Percentiles rank a stretch among this genome's conserved stretches.
Conservation (phyloP, 2,113 vertebrate genomes). For the Gymnorhina tibicen region DNA sequence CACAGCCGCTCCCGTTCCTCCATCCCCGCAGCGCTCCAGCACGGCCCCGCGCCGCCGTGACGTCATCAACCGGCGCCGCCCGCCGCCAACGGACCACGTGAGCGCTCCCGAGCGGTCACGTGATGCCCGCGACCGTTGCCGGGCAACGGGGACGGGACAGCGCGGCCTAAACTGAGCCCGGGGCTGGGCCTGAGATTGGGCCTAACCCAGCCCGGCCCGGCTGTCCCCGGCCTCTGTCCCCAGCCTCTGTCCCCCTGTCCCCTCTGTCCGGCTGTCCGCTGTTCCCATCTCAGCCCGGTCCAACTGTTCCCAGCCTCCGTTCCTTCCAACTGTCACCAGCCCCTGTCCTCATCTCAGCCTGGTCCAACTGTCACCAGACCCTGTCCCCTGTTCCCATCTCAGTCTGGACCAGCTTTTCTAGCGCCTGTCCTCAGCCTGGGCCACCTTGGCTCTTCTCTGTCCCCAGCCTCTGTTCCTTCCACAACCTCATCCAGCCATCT, state of each 20-base stretch:
- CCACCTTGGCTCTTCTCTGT: not conserved
- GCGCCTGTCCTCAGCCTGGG: not conserved
- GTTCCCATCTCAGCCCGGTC: not conserved
- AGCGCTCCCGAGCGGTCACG: fast-evolving
- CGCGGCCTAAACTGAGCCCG: not conserved
- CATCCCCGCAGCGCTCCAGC: not conserved
- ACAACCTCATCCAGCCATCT: not conserved
- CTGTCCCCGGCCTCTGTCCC: not conserved
- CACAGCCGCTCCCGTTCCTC: not conserved
- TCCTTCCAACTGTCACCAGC: too few relatives aligned
- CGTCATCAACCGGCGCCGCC: not conserved
- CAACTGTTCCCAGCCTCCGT: not conserved
- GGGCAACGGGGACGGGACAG: not conserved
- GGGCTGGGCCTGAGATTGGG: not conserved
- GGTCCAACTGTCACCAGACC: too few relatives aligned
- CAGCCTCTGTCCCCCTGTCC: too few relatives aligned
- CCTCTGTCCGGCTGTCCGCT: not conserved
- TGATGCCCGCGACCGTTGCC: not conserved
- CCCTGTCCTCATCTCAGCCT: not conserved
- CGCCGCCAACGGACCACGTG: not conserved
- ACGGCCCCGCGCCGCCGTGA: not conserved
- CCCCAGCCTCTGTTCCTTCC: not conserved
- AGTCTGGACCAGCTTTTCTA: not conserved
- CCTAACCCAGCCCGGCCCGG: not conserved
- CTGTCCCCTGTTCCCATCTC: not conserved